Evolutionary conservation across 2,888 invertebrate genomes (phyloP).

Genomic region (Mesoligia furuncula): DNA sequence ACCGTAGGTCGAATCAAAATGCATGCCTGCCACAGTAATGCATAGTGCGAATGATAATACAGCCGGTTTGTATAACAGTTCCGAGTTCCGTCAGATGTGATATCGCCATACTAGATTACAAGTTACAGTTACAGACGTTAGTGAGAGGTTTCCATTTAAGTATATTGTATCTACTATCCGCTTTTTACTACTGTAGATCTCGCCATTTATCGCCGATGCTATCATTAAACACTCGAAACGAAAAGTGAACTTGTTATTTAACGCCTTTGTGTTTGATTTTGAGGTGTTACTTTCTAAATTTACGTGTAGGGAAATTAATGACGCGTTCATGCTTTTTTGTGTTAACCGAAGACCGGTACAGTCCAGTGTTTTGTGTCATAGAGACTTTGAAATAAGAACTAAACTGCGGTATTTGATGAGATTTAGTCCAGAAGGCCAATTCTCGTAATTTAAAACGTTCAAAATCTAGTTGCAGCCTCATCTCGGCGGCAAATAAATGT

Average conservation of each 20-base stretch:
- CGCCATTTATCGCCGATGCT: slow-evolving; percentile 75
- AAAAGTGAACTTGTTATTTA: slow-evolving; percentile 80
- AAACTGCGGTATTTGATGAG: slow-evolving; percentile 47
- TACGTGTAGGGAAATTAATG: slow-evolving; percentile 63
- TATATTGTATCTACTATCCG: slow-evolving; percentile 72
- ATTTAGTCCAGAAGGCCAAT: slow-evolving; percentile 43
- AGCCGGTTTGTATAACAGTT: slow-evolving; percentile 71
- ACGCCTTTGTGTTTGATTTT: slow-evolving; percentile 71
- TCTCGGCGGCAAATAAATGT: background rate
- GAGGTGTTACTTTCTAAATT: slow-evolving; percentile 79
- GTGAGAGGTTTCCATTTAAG: slow-evolving; percentile 81
- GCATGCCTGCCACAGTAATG: slow-evolving; percentile 60
- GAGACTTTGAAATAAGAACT: slow-evolving; percentile 45
- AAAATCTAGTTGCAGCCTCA: background rate
- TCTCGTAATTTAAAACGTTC: too few species aligned
- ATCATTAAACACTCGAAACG: slow-evolving; percentile 80
- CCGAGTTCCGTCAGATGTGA: slow-evolving; percentile 68
- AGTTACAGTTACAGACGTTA: slow-evolving; percentile 76
- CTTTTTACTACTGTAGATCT: slow-evolving; percentile 76
- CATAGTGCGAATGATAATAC: slow-evolving; percentile 69
- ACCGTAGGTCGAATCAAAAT: slow-evolving; percentile 62
- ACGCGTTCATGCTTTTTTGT: slow-evolving; percentile 26
- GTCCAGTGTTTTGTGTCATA: slow-evolving; percentile 36
- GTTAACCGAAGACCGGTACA: slow-evolving; percentile 33
- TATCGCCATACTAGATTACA: slow-evolving; percentile 72